phyloP scores from a whole-genome alignment of 2,888 invertebrate species.

The Noctua janthe region DNA sequence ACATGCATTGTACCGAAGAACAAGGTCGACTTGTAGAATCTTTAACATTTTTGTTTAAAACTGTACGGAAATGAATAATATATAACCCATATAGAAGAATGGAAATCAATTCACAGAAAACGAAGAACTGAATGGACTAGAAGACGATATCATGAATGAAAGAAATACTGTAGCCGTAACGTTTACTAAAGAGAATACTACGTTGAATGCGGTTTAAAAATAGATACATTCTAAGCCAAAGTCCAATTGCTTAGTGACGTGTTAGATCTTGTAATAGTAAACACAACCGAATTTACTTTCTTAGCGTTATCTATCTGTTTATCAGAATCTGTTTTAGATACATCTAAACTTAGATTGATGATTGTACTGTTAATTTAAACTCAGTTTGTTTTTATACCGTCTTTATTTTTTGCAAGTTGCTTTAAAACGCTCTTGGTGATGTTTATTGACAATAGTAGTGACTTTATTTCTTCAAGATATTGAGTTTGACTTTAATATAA shows the following conservation, averaged over 20 bases:
- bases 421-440: neutral
- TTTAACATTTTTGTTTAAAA: conserved; percentile 8
- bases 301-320: conserved; percentile 17
- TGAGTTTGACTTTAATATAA: neutral
- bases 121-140: neutral
- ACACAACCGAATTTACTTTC: conserved; percentile 20
- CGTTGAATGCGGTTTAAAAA: conserved; percentile 27
- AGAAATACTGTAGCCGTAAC: neutral
- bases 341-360: conserved; percentile 25
- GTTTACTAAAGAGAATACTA: conserved; percentile 18
- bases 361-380: conserved; percentile 13
- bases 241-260: conserved; percentile 26
- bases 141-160: conserved; percentile 17
- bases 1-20: conserved; percentile 51
- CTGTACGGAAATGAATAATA: neutral
- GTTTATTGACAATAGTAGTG: neutral
- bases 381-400: conserved; percentile 5
- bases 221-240: conserved; percentile 25
- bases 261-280: conserved; percentile 4
- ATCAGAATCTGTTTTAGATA: conserved; percentile 35
- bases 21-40: conserved; percentile 30
- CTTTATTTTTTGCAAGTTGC: conserved; percentile 9
- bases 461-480: neutral
- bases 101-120: neutral
- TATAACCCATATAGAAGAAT: neutral